phyloP scores from a whole-genome alignment of 2,113 vertebrate species.

The Murina feae region DNA sequence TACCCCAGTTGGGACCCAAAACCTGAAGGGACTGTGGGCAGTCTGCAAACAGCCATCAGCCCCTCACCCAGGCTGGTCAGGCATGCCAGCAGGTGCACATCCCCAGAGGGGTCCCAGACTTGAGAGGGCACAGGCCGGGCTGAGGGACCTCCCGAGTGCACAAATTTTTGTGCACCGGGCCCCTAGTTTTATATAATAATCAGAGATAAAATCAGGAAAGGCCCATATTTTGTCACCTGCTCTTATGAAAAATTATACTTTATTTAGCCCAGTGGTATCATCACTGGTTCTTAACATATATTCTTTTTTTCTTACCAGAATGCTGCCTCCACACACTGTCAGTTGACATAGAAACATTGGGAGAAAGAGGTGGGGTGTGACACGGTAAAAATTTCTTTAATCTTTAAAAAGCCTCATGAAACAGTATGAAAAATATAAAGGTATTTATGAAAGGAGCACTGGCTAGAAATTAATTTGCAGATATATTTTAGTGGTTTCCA shows the following conservation, averaged over 20 bases:
- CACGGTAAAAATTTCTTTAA: background rate
- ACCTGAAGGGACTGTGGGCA: too few species aligned
- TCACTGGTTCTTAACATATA: background rate
- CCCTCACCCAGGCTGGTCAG: too few species aligned
- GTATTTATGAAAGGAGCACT: background rate
- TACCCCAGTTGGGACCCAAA: too few species aligned
- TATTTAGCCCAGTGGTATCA: background rate
- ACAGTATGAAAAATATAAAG: background rate
- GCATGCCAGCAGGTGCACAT: too few species aligned
- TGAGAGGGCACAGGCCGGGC: too few species aligned
- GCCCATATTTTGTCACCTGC: background rate
- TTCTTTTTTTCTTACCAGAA: background rate
- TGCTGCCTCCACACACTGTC: background rate
- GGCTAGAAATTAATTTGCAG: constrained; percentile 16
- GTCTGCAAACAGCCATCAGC: too few species aligned
- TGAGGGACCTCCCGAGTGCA: too few species aligned
- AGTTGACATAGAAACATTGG: background rate
- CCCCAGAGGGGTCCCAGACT: too few species aligned
- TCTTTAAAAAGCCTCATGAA: background rate
- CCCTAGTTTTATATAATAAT: constrained; percentile 35
- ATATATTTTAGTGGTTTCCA: background rate
- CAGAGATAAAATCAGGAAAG: background rate
- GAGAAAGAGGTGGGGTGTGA: background rate
- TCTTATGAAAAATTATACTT: constrained; percentile 5
- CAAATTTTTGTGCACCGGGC: too few species aligned